phyloP scores from a whole-genome alignment of 2,113 vertebrate species.

The Oxyura jamaicensis region DNA sequence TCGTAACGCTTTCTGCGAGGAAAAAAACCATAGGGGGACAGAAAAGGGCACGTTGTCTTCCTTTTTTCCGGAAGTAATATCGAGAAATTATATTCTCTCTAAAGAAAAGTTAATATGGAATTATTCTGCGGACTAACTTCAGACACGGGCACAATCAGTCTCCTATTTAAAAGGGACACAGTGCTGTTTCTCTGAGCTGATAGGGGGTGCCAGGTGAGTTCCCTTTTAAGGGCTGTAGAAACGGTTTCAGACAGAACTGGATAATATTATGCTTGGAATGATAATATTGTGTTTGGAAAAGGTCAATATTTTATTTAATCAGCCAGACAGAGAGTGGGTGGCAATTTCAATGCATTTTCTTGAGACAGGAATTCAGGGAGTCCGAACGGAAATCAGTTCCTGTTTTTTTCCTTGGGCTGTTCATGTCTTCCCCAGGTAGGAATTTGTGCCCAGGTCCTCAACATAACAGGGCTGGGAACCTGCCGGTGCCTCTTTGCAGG shows the following conservation, averaged over 20 bases:
- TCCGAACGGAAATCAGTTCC: neutral
- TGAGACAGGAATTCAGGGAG: conserved; percentile 45
- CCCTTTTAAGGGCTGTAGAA: conserved; percentile 41
- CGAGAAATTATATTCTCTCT: neutral
- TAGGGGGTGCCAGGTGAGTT: conserved; percentile 47
- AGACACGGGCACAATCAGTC: neutral
- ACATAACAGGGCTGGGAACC: accelerated
- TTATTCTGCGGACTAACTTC: neutral
- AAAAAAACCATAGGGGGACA: neutral
- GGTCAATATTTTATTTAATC: conserved; percentile 68
- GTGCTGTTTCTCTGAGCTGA: conserved; percentile 29
- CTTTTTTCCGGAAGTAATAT: neutral
- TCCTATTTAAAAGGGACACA: neutral
- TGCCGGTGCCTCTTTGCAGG: neutral
- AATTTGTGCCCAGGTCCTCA: neutral
- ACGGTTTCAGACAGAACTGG: conserved; percentile 16
- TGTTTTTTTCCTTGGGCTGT: neutral
- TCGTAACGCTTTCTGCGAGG: neutral
- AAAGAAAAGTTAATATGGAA: neutral
- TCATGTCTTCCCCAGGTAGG: neutral
- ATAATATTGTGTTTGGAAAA: conserved; percentile 59
- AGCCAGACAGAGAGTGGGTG: conserved; percentile 65
- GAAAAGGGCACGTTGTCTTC: neutral
- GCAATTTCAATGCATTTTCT: conserved; percentile 57
- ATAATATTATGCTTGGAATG: conserved; percentile 57